Base-by-base conservation (phyloP, 2,113 vertebrate species). In the Cryptomyrus ogoouensis region DNA sequence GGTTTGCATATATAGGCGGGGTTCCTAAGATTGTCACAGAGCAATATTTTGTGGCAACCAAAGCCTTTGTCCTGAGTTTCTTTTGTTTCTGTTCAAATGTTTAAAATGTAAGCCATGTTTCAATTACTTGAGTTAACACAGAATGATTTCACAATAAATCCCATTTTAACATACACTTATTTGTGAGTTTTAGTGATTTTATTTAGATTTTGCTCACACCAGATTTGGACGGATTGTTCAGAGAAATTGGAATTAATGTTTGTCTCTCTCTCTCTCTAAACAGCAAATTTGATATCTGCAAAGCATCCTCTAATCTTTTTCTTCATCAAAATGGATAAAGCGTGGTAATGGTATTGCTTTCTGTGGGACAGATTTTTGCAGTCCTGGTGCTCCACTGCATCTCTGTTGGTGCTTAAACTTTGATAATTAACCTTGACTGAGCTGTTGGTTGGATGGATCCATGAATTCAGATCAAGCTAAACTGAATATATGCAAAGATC, bases 221-320 rank as follows among this genome's bases (percentile, higher is more conserved):
- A 35, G 10, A 39, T 50, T 87, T 52, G 47, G 9, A 46, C 9
- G 27, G 88, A 91, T 90, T 90, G 90, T 92, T 89, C 92, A 91
- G 92, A 89, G 89, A 92, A 91, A 84, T 93, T 94, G 93, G 94
- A 93, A 95, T 95, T 96, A 96, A 96, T 95, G 94, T 92, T 89
- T 94, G 91, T 96, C 94, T 95, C 92, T 93, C 94, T 96, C 93
- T 96, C 94, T 96, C 90, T 96, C 94, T 95, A 27, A 95, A 96
- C 96, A 96, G 96, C 95, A 94, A 95, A 94, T 91, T 88, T 90
- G 62, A 70, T 70, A 86, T 95, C 94, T 94, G 92, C 95, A 91
- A 95, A 92, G 92, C 91, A 88, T 92, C 94, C 95, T 35, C 49
- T 87, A 87, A 87, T 94, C 93, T 94, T 94, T 93, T 89, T 92